Evolutionary conservation across 2,113 vertebrate genomes (phyloP).

Genomic region (Mellivora capensis): DNA sequence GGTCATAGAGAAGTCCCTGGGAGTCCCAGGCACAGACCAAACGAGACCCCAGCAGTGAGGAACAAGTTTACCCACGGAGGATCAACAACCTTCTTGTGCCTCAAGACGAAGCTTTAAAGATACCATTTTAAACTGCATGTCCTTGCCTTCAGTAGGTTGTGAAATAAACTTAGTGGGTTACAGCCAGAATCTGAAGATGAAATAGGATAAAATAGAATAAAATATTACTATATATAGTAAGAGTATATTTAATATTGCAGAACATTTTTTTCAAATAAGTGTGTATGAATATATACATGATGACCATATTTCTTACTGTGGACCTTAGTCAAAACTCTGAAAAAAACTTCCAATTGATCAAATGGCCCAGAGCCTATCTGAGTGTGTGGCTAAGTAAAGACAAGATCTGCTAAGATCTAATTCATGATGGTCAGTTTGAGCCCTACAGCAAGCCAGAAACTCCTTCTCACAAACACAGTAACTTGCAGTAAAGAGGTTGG

Average conservation of each 20-base stretch:
- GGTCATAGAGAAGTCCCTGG: background rate
- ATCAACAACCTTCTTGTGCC: background rate
- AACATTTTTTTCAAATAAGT: background rate
- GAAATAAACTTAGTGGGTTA: background rate
- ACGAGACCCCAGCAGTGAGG: background rate
- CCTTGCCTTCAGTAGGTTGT: background rate
- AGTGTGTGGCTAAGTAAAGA: background rate
- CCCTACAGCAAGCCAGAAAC: background rate
- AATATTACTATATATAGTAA: background rate
- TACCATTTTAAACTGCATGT: background rate
- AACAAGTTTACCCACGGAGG: background rate
- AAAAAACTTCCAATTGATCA: background rate
- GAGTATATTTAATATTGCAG: background rate
- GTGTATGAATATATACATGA: background rate
- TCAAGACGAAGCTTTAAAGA: background rate
- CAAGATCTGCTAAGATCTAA: background rate
- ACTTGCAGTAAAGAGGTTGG: background rate
- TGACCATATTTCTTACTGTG: background rate
- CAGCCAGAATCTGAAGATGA: background rate
- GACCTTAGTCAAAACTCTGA: background rate
- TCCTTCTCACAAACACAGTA: background rate
- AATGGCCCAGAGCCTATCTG: background rate
- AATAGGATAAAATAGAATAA: background rate
- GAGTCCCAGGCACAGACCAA: background rate
- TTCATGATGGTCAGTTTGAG: background rate